Conservation (phyloP, 1,140 invertebrate species). For the Drosophila subpulchrella region DNA sequence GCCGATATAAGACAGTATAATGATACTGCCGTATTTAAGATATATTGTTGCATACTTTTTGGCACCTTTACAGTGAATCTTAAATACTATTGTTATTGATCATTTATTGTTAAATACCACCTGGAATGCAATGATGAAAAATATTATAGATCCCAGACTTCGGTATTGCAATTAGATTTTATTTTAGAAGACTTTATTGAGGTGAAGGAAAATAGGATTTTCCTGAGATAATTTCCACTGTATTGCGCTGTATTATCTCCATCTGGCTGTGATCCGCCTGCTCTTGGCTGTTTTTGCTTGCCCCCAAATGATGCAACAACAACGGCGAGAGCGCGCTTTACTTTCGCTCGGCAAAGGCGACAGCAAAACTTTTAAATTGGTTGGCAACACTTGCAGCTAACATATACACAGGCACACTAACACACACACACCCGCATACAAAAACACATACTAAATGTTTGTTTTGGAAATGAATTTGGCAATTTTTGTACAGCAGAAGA, state of each 20-base stretch:
- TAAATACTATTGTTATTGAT: too few species aligned
- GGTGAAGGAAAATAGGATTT: neutral
- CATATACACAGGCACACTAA: constrained; percentile 20
- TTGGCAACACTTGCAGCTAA: constrained; percentile 75
- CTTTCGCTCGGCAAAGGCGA: constrained; percentile 70
- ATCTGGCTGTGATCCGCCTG: constrained; percentile 38
- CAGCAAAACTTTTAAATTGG: constrained; percentile 82
- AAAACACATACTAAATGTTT: constrained; percentile 67
- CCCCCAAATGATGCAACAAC: constrained; percentile 66
- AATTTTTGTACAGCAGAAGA: constrained; percentile 60
- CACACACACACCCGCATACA: constrained; percentile 13
- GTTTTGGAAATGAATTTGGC: constrained; percentile 83
- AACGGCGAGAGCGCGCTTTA: constrained; percentile 53
- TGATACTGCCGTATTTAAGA: too few species aligned
- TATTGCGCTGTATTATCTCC: constrained; percentile 37
- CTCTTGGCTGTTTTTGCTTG: constrained; percentile 69
- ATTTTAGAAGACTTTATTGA: too few species aligned
- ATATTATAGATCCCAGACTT: too few species aligned
- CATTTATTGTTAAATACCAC: too few species aligned
- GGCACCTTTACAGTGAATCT: too few species aligned
- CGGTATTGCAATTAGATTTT: too few species aligned
- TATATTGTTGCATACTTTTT: too few species aligned
- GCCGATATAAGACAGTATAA: too few species aligned
- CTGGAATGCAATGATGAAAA: too few species aligned
- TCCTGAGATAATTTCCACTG: constrained; percentile 25